Conservation (phyloP, 2,797 vertebrate genomes). For the Sternotherus odoratus region DNA sequence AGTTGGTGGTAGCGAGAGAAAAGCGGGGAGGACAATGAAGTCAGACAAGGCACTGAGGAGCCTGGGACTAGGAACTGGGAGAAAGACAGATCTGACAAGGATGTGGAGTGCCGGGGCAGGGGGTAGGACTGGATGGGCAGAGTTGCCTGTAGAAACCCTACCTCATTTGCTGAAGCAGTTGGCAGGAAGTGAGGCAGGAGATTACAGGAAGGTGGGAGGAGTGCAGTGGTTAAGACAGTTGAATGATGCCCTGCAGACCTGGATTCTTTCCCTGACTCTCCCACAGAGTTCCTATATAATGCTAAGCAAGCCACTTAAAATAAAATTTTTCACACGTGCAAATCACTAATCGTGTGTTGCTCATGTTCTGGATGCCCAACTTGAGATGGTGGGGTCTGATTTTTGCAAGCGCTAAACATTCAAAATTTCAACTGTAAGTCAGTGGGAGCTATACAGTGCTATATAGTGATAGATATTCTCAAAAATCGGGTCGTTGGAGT, state of each 20-base stretch:
- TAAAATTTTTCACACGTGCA: background rate
- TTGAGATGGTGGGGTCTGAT: background rate
- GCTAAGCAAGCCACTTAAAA: background rate
- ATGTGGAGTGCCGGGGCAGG: too few relatives aligned
- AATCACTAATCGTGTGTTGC: background rate
- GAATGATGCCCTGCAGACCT: background rate
- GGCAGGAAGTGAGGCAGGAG: background rate
- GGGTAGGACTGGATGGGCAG: too few relatives aligned
- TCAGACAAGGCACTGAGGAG: background rate
- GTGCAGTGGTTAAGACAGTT: background rate
- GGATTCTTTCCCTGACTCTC: background rate
- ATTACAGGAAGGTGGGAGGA: background rate
- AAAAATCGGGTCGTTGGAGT: background rate
- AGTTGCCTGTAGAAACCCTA: background rate
- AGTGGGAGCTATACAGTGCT: background rate
- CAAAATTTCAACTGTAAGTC: background rate
- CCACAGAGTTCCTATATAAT: background rate
- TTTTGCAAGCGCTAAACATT: background rate
- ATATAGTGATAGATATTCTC: background rate
- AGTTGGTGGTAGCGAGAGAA: too few relatives aligned
- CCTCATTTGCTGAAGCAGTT: constrained; percentile 51
- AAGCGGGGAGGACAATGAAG: background rate
- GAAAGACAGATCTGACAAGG: too few relatives aligned
- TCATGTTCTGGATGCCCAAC: background rate
- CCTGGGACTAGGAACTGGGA: too few relatives aligned